Evolutionary conservation across 2,888 invertebrate species (phyloP).

Genomic region (Atherix ibis): DNA sequence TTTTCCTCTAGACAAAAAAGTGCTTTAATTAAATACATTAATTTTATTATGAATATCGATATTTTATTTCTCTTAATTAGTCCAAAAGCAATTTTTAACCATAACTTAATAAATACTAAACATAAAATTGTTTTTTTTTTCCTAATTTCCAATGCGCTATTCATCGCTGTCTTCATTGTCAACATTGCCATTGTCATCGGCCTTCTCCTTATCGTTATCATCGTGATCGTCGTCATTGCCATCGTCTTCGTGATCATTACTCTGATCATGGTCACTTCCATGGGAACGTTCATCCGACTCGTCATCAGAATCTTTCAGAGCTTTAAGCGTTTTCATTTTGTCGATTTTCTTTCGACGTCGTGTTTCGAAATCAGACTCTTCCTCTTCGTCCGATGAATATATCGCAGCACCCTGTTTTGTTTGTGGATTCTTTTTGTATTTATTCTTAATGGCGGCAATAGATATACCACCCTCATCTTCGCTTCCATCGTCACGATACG

Average conservation of each 20-base stretch:
- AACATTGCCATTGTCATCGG: conserved; percentile 14
- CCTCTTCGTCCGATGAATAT: conserved; percentile 71
- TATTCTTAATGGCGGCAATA: conserved; percentile 84
- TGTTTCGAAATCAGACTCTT: conserved; percentile 65
- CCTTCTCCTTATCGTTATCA: conserved; percentile 9
- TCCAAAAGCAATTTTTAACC: background rate
- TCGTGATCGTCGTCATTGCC: conserved; percentile 11
- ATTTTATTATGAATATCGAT: too few relatives aligned
- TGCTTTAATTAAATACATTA: too few relatives aligned
- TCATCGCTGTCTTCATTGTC: conserved; percentile 10
- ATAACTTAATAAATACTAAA: background rate
- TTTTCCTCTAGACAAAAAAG: too few relatives aligned
- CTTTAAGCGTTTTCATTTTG: conserved; percentile 61
- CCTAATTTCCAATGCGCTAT: background rate
- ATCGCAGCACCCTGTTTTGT: conserved; percentile 36
- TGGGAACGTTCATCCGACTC: conserved; percentile 25
- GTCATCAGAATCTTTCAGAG: conserved; percentile 62
- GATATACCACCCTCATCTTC: conserved; percentile 89
- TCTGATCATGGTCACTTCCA: conserved; percentile 27
- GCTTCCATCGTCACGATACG: conserved; percentile 61
- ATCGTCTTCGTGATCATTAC: conserved; percentile 13
- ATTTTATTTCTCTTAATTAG: background rate
- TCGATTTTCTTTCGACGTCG: conserved; percentile 53
- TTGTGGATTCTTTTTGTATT: conserved; percentile 57
- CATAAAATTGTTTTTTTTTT: background rate